Evolutionary conservation across 2,113 vertebrate species (phyloP).

Genomic region (Varanus salvator): DNA sequence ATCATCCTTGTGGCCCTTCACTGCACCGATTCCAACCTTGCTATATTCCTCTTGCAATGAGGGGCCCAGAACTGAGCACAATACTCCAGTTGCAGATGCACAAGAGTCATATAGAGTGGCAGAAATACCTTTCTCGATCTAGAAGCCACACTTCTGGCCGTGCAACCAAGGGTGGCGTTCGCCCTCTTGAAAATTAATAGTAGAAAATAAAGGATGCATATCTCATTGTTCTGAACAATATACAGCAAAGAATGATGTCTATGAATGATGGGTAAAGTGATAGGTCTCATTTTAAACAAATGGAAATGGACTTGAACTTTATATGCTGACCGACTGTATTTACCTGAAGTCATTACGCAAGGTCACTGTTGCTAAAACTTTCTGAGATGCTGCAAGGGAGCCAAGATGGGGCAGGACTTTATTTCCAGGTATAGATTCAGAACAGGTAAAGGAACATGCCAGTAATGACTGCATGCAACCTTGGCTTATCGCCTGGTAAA

Average conservation of each 20-base stretch:
- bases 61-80: too few species aligned
- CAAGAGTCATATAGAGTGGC: too few species aligned
- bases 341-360: neutral
- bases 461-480: neutral
- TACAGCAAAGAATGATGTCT: neutral
- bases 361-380: neutral
- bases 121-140: too few species aligned
- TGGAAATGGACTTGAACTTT: neutral
- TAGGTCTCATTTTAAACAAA: neutral
- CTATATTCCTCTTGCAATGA: too few species aligned
- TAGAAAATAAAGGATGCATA: neutral
- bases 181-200: neutral
- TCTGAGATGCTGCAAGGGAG: neutral
- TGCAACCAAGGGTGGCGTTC: too few species aligned
- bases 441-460: neutral
- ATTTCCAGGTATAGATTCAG: neutral
- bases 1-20: too few species aligned
- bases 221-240: neutral
- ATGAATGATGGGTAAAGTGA: neutral
- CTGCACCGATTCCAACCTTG: too few species aligned
- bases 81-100: too few species aligned
- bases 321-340: neutral
- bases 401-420: neutral
- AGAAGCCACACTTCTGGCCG: too few species aligned
- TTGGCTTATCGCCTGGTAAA: neutral